phyloP scores from a whole-genome alignment of 2,888 invertebrate genomes.

The Adela reaumurella region DNA sequence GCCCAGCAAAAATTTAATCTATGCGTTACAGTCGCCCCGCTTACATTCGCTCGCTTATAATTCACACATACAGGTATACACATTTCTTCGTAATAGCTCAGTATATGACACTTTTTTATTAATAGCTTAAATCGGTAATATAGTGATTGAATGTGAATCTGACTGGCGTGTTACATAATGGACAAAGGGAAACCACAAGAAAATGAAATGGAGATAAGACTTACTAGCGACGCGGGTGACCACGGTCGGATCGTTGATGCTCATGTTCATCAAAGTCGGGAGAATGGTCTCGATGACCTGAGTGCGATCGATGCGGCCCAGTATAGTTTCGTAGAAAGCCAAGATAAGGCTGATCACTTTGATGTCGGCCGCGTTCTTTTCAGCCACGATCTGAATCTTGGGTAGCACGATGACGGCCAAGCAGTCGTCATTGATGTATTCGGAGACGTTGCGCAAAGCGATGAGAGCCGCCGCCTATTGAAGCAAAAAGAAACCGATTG shows the following conservation, averaged over 20 bases:
- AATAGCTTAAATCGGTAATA: too few species aligned
- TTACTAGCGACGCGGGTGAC: constrained; percentile 90
- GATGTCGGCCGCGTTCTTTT: constrained; percentile 74
- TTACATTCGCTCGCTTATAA: too few species aligned
- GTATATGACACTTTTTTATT: too few species aligned
- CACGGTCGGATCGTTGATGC: constrained; percentile 84
- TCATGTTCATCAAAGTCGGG: constrained; percentile 82
- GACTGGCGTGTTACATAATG: too few species aligned
- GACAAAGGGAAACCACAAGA: too few species aligned
- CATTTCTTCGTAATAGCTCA: too few species aligned
- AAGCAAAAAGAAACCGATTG: constrained; percentile 10
- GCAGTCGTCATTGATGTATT: constrained; percentile 77
- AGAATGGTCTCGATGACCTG: constrained; percentile 89
- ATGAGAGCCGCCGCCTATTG: constrained; percentile 83
- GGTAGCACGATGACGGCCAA: constrained; percentile 77
- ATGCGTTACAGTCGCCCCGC: too few species aligned
- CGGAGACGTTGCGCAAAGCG: constrained; percentile 80
- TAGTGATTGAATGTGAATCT: too few species aligned
- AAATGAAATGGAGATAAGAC: constrained; percentile 35
- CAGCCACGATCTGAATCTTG: constrained; percentile 76
- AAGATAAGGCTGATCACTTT: constrained; percentile 78
- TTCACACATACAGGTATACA: too few species aligned
- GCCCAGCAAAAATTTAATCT: too few species aligned
- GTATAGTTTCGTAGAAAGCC: constrained; percentile 74
- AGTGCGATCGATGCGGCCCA: constrained; percentile 79